Evolutionary conservation across 2,888 invertebrate species (phyloP).

Genomic region (Incurvaria masculella): DNA sequence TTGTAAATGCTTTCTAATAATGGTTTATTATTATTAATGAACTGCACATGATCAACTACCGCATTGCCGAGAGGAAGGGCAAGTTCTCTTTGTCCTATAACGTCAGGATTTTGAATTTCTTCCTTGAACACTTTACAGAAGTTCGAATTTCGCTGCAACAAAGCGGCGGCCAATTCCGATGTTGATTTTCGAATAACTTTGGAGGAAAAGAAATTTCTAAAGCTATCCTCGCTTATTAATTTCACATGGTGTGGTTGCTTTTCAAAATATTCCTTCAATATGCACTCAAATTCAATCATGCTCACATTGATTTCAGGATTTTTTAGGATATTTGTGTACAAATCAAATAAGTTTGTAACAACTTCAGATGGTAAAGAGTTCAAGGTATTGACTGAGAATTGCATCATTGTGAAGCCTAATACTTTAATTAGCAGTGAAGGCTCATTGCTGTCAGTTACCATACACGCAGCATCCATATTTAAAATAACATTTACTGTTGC

Average conservation of each 20-base stretch:
- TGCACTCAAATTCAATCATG: conserved; percentile 51
- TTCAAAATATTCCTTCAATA: conserved; percentile 55
- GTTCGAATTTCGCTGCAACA: conserved; percentile 53
- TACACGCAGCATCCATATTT: conserved; percentile 26
- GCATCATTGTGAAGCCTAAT: conserved; percentile 40
- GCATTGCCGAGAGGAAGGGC: conserved; percentile 61
- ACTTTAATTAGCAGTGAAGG: conserved; percentile 51
- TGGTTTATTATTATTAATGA: conserved; percentile 39
- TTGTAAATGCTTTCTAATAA: conserved; percentile 51
- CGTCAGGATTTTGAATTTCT: conserved; percentile 37
- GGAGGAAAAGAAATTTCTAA: conserved; percentile 48
- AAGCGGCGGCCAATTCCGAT: conserved; percentile 52
- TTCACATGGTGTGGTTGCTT: conserved; percentile 59
- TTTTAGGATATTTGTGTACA: conserved; percentile 44
- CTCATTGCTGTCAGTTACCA: conserved; percentile 45
- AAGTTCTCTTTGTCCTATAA: conserved; percentile 58
- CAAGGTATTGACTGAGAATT: conserved; percentile 36
- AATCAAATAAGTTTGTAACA: conserved; percentile 32
- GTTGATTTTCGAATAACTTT: conserved; percentile 55
- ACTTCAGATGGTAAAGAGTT: conserved; percentile 31
- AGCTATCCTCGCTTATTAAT: conserved; percentile 48
- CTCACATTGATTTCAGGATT: conserved; percentile 38
- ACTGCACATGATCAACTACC: conserved; percentile 35
- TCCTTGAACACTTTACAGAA: conserved; percentile 45
- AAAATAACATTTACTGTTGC: conserved; percentile 42